Evolutionary conservation across 53 echinoderm and acorn worm species (phyloP), one percentile per base, ranked within the genome.

Genomic region (Paracentrotus lividus): DNA sequence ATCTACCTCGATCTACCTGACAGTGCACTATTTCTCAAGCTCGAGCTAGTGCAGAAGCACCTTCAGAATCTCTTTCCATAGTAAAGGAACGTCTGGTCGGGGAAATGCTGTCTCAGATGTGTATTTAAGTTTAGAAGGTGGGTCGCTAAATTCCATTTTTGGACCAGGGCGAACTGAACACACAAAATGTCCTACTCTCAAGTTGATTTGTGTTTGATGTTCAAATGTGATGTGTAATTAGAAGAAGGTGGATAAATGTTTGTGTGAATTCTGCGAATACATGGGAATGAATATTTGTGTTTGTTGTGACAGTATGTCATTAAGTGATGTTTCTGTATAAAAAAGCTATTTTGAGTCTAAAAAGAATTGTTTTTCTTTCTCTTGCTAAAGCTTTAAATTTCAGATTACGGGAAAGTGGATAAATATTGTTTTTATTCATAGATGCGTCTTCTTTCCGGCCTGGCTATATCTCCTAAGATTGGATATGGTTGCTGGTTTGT

Each of bases 241-340:
- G 49, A 26, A 47, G 81, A 81, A 81, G 81, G 81, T 81, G 81
- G 81, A 81, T 81, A 47, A 10, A 49, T 81, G 10, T 78, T 78
- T 47, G n/a, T 78, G 43, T 45, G 3, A 45, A 42, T 47, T 47
- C 12, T 3, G n/a, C 27, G 8, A 3, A n/a, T 13, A 0, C 2
- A 12, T 7, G 47, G 45, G 81, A 27, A 81, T 24, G 40, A 72
- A 1, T 20, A 57, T 57, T 57, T 57, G n/a, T 57, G 57, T 72
- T 40, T 72, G 18, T 72, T 72, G 36, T 72, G 21, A 38, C 18
- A 36, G 18, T 18, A 21, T 36, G 72, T 72, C 2, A 6, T 36
- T 36, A 38, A 64, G 36, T 72, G 72, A 40, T 40, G 18, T 72
- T 72, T 40, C 36, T 13, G 2, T 72, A 20, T 1, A 4, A 21